Base-by-base conservation (phyloP, 2,797 vertebrate species). In the Chrysolophus pictus region DNA sequence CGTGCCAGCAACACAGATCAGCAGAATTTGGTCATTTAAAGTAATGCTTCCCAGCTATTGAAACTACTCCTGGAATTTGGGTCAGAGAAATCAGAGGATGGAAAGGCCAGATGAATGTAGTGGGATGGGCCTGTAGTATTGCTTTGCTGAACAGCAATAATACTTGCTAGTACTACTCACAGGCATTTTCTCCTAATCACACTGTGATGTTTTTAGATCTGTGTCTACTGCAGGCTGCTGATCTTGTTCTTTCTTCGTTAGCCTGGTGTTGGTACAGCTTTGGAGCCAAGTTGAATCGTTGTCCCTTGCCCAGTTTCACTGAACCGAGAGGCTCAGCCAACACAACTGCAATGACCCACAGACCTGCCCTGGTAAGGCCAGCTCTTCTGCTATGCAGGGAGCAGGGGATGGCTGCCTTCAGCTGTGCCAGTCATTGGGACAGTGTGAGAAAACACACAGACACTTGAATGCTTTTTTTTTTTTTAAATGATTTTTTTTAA, bases 401-500 rank as follows among this genome's bases (percentile, higher is more conserved):
- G 18, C 31, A n/a, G 18, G 18, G 49, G 42, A 24, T 11, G 26
- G 65, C 39, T 5, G 7, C 29, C 79, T 59, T 55, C 4, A 3
- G 5, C 15, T 49, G 4, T 23, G 3, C 31, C 62, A 17, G 49
- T 22, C 69, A 4, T 15, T 67, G 69, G 63, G n/a, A 56, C 9
- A 37, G 44, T 6, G 39, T 55, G 65, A 94, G 37, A 86, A 87
- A 92, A 97, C 31, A 96, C 95, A 79, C 35, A 41, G 95, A 82
- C 87, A 96, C 65, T 24, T 23, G 41, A 91, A 86, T 29, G 10
- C 5, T 42, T 97, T 94, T 96, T 92, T 97, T 96, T 42, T 42
- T 64, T 96, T 96, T 97, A 97, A 97, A 97, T 97, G 83, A 96
- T 81, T 97, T 97, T 98, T 98, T 98, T 98, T 98, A 98, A 98